A percentile compares a stretch with the other conserved stretches of the same genome.
These are phyloP conservation scores for Myanophis thanlyinensis DNA, from an alignment of 2,113 vertebrate genomes.

Conservation along the genomic window DNA sequence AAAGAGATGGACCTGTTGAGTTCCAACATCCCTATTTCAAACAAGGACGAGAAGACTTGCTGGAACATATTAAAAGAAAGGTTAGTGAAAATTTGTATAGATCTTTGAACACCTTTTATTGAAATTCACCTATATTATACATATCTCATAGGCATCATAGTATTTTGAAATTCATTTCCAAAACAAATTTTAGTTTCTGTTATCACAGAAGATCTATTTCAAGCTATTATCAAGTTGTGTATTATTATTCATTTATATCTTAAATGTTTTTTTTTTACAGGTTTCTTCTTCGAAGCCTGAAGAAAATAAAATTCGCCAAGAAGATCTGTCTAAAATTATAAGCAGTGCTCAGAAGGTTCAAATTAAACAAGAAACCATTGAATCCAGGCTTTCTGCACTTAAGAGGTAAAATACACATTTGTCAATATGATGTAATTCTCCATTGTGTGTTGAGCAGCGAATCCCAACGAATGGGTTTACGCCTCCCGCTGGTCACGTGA, in stretches of 20 bases:
- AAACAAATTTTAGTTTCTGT: neutral
- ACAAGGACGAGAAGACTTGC: slow-evolving; percentile 89
- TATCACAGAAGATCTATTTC: neutral
- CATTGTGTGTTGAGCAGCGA: no score
- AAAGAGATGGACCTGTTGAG: slow-evolving; percentile 90
- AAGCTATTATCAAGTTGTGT: neutral
- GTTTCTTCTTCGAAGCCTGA: slow-evolving; percentile 90
- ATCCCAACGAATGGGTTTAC: no score
- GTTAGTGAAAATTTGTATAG: slow-evolving; percentile 61
- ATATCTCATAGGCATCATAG: neutral
- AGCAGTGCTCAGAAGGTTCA: slow-evolving; percentile 89
- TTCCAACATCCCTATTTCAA: slow-evolving; percentile 95
- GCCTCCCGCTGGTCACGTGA: no score
- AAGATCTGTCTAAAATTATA: slow-evolving; percentile 90
- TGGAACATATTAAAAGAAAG: slow-evolving; percentile 97
- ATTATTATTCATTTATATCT: neutral
- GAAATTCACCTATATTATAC: neutral
- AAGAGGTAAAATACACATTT: slow-evolving; percentile 79
- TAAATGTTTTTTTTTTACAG: slow-evolving; percentile 67
- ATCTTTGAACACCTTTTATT: neutral
- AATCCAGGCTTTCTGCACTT: slow-evolving; percentile 83
- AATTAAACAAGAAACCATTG: slow-evolving; percentile 88
- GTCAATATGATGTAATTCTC: neutral
- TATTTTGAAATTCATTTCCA: neutral
- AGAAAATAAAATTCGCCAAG: slow-evolving; percentile 88